Evolutionary conservation across 2,797 vertebrate genomes (phyloP), one percentile per base, ranked within the genome.

Genomic region (Gila robusta): DNA sequence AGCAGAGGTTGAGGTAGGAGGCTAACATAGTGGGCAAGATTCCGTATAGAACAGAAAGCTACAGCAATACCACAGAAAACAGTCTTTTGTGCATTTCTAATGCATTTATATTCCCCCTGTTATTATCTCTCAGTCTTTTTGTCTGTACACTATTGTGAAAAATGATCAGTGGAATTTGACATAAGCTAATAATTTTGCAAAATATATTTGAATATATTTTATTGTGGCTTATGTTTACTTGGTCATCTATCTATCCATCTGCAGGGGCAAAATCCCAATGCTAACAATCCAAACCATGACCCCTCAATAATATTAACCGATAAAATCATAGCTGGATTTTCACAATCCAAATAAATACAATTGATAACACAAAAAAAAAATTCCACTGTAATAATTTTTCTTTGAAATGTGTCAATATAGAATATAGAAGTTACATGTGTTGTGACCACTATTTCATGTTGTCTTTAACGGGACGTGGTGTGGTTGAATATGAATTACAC

Each of bases 401-500:
- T 12, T 19, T 10, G 21, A 26, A 81, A 39, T 37, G 52, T 70
- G 7, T 81, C 47, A n/a, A 41, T 32, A 32, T 32, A 32, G 32
- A 64, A 59, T 66, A 72, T 67, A n/a, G 23, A 76, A 52, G 54
- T 49, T 32, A 80, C 23, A 77, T 67, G 39, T n/a, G 26, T 32
- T 14, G 16, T 39, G n/a, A 69, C 76, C 69, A 72, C 35, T 71
- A 67, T 49, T 41, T 52, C 7, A 49, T 87, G 74, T 81, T 54
- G 44, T 74, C 44, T 71, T 71, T 28, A 78, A 47, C 4, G 26
- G 56, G 82, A 87, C 28, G 6, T 32, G 66, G 64, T 49, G 41
- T 28, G 35, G 71, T 47, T 82, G 82, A 89, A 83, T 89, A 87
- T 86, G 87, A 88, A 91, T 90, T 83, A 84, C 32, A 41, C 64